Conservation (phyloP, 2,113 vertebrate genomes). For the Petaurus breviceps region DNA sequence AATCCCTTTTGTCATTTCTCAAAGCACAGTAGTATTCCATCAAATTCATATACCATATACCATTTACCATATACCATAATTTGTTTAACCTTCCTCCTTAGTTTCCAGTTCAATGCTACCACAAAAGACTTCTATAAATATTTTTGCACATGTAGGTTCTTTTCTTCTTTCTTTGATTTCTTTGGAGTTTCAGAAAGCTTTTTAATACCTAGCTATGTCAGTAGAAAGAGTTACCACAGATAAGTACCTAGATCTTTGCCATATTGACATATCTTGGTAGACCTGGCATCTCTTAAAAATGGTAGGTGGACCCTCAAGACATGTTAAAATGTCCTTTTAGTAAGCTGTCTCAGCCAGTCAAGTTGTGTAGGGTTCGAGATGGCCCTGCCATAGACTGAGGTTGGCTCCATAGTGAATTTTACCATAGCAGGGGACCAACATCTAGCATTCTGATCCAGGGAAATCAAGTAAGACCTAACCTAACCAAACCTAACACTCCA, state of each 20-base stretch:
- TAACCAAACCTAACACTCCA: not conserved
- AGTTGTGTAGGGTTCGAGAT: not conserved
- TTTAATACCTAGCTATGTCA: not conserved
- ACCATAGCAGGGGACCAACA: not conserved
- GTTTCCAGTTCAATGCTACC: not conserved
- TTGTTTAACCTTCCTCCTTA: not conserved
- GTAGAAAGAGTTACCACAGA: not conserved
- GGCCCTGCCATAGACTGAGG: not conserved
- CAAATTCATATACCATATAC: not conserved
- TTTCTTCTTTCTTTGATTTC: not conserved
- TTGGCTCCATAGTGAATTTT: not conserved
- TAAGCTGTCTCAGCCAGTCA: not conserved
- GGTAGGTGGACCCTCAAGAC: not conserved
- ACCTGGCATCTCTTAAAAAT: not conserved
- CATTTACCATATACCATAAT: not conserved
- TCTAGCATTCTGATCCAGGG: not conserved
- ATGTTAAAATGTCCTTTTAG: not conserved
- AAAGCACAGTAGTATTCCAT: not conserved
- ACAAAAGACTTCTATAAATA: not conserved
- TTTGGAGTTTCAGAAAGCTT: not conserved
- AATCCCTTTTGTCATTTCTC: not conserved
- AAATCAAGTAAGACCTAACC: not conserved
- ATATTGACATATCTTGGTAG: not conserved
- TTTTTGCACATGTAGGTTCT: not conserved
- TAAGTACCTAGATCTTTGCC: not conserved